Evolutionary conservation across 2,888 invertebrate species (phyloP), one percentile per base, ranked within the genome.

Genomic region (Geotrupes spiniger): DNA sequence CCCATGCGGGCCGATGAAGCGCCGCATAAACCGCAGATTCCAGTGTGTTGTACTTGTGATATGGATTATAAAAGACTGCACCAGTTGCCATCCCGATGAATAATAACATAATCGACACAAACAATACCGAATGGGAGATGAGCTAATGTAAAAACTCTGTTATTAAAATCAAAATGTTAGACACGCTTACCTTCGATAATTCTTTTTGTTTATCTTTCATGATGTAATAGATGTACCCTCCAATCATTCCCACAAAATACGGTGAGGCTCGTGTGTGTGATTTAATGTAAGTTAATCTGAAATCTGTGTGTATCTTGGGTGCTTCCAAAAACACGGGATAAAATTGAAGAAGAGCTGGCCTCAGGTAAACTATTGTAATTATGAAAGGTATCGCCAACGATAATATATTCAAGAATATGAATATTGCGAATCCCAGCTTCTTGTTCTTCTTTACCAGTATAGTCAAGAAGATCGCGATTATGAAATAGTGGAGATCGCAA

Each of bases 401-500:
- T 1, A 70, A 66, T 1, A 74, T 54, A 0, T 74, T 65, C 0
- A 79, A 48, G 1, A 69, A 25, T 0, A 61, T 57, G 2, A 76
- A 67, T 4, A 74, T 54, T n/a, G 64, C 53, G 8, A 77, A 48
- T 1, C 78, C 80, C 0, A 74, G 21, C 9, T 63, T 66, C 0
- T 73, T 74, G 4, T 65, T 62, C 8, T 66, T 71, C 33, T 71
- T 73, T 58, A 79, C 75, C 8, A 80, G 39, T 54, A 73, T 65
- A 57, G 74, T 77, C 10, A 78, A 56, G 11, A 77, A 62, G n/a
- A 80, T 66, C 0, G 78, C 78, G 10, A 83, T 63, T 37, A 81
- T 69, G 68, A 83, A 84, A 70, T 78, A 82, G 64, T 86, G 85
- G 70, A 84, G 83, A 68, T 86, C 86, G 51, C 82, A 83, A 0